Evolutionary conservation across 2,797 vertebrate species (phyloP), one percentile per base, ranked within the genome.

Genomic region (Aulostomus chinensis): DNA sequence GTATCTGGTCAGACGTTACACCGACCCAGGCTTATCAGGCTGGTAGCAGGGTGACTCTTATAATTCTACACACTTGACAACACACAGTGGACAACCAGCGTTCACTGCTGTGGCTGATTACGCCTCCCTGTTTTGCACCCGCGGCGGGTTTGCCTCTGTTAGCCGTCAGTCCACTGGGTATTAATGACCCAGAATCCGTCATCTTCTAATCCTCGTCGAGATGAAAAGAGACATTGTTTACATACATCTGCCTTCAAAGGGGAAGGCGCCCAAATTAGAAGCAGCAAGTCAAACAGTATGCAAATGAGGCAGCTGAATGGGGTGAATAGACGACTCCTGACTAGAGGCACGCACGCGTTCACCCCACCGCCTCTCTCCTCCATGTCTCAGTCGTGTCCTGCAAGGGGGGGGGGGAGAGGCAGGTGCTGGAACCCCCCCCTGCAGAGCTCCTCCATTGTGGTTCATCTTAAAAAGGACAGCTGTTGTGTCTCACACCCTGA

Each of bases 161-260:
- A 16, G 54, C 58, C 21, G 51, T 47, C 31, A 2, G 58, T 69
- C 56, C 73, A 75, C 47, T 1, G 58, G 68, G 68, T 73, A 68
- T 65, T 71, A 68, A 75, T 60, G 72, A 83, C 71, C 80, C 20
- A 76, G 61, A 83, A 76, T 72, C 65, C 37, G 32, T 67, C 74
- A 46, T 66, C 68, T 67, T 46, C 61, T 69, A 49, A 79, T 80
- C 73, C 41, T 63, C 2, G 5, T 22, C 0, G 15, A 69, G 64
- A 84, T 81, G 76, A 83, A 79, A 67, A 52, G 71, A 78, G 56
- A 61, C 72, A 40, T 60, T 83, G 76, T 88, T 82, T 78, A 70
- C 73, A 55, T 68, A 30, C 73, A 60, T 74, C 74, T 61, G 67
- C 81, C 70, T 78, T 80, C 78, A 81, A 75, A 78, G 63, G 38